Evolutionary conservation across 2,888 invertebrate genomes (phyloP).

Genomic region (Synergus gifuensis): DNA sequence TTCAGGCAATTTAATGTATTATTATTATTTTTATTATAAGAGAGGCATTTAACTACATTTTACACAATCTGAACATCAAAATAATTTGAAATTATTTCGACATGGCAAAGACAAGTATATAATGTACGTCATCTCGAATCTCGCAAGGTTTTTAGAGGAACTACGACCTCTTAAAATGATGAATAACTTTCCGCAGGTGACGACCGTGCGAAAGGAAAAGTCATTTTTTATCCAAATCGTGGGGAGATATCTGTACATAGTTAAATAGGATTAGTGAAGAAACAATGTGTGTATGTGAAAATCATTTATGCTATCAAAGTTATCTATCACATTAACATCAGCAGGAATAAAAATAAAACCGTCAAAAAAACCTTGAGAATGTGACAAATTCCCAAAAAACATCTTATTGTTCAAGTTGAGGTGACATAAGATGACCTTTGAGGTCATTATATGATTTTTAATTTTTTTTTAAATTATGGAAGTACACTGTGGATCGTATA

Average conservation of each 20-base stretch:
- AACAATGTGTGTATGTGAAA: not conserved
- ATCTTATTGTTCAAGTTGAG: not conserved
- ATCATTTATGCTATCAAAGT: not conserved
- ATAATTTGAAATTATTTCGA: conserved; percentile 2
- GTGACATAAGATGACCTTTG: not conserved
- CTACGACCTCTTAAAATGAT: not conserved
- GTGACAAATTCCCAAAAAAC: too few species aligned
- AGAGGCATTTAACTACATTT: too few species aligned
- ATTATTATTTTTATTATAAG: too few species aligned
- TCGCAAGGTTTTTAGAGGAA: conserved; percentile 1
- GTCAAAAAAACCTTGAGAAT: too few species aligned
- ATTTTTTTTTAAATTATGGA: not conserved
- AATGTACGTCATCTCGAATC: not conserved
- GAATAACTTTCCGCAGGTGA: conserved; percentile 6
- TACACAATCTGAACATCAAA: not conserved
- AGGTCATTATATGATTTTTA: not conserved
- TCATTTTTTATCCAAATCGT: conserved; percentile 27
- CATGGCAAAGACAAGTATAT: not conserved
- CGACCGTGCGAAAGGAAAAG: conserved; percentile 23
- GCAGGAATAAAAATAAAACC: not conserved
- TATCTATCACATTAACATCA: not conserved
- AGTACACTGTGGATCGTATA: not conserved
- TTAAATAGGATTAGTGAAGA: not conserved
- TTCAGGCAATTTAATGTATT: too few species aligned
- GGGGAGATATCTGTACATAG: not conserved